These are phyloP conservation scores for Kryptolebias ocellatus DNA, from an alignment of 2,797 vertebrate species.

Conservation along the genomic window DNA sequence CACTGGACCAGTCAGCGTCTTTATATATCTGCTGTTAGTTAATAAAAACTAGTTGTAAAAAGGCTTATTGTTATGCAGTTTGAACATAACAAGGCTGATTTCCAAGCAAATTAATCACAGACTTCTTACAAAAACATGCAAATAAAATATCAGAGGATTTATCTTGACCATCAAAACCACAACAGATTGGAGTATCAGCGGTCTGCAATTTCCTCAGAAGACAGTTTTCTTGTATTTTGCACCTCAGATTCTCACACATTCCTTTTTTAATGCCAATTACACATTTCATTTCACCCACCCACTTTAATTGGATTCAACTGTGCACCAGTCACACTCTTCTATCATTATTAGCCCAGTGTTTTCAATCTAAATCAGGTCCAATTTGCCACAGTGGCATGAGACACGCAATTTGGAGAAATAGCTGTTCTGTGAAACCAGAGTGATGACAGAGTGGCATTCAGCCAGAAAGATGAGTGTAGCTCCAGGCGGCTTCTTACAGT, in stretches of 20 bases:
- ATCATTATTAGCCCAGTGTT: slow-evolving; percentile 34
- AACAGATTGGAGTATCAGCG: slow-evolving; percentile 30
- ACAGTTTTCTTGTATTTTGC: slow-evolving; percentile 58
- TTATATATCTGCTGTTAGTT: too few species aligned
- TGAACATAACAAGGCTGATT: slow-evolving; percentile 10
- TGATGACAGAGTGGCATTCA: slow-evolving; percentile 53
- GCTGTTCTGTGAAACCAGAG: slow-evolving; percentile 26
- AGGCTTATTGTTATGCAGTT: too few species aligned
- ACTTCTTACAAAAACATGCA: background rate
- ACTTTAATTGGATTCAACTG: slow-evolving; percentile 43
- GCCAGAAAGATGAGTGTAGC: slow-evolving; percentile 31
- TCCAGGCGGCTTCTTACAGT: slow-evolving; percentile 7
- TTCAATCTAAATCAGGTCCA: slow-evolving; percentile 43
- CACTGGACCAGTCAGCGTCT: too few species aligned
- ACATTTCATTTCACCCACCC: slow-evolving; percentile 56
- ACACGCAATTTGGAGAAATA: slow-evolving; percentile 17
- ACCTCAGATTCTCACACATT: slow-evolving; percentile 55
- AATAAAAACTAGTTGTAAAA: too few species aligned
- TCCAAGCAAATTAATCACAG: slow-evolving; percentile 12
- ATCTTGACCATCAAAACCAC: slow-evolving; percentile 5
- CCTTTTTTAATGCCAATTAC: slow-evolving; percentile 59
- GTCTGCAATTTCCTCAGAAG: slow-evolving; percentile 55
- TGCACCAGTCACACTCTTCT: slow-evolving; percentile 19
- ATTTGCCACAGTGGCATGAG: slow-evolving; percentile 22
- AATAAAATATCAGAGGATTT: background rate